Evolutionary conservation across 2,797 vertebrate species (phyloP).

Genomic region (Ara ararauna): DNA sequence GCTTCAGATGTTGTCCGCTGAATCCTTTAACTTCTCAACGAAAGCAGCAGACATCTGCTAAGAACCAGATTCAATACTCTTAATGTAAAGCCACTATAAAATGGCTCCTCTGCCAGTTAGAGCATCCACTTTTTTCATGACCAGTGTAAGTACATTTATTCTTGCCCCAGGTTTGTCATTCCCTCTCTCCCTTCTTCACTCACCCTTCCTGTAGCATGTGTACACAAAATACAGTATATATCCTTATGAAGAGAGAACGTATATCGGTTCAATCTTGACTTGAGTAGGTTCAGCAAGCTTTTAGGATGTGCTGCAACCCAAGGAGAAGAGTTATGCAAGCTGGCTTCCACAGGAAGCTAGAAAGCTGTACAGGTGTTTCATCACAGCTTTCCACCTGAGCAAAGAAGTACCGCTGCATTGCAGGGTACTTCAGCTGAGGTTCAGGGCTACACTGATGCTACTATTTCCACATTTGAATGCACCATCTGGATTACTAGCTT

Average conservation of each 20-base stretch:
- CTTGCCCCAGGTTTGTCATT: not conserved
- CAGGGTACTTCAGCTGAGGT: not conserved
- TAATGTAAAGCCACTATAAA: not conserved
- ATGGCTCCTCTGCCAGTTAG: not conserved
- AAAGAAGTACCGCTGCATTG: not conserved
- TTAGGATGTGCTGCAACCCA: not conserved
- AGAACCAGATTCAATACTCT: not conserved
- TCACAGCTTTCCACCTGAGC: not conserved
- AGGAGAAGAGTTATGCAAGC: not conserved
- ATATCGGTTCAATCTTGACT: not conserved
- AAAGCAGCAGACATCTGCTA: not conserved
- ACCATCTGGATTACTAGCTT: conserved; percentile 37
- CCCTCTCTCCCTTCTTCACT: not conserved
- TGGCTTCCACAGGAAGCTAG: not conserved
- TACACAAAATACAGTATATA: not conserved
- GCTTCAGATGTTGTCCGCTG: not conserved
- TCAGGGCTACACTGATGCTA: not conserved
- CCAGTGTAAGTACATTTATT: not conserved
- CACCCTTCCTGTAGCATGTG: not conserved
- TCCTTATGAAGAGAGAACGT: not conserved
- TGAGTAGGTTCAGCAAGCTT: not conserved
- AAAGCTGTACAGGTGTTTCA: not conserved
- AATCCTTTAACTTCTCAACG: not conserved
- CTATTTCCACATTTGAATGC: not conserved
- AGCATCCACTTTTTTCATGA: not conserved